Conservation (phyloP, 2,113 vertebrate genomes). For the Neogale vison region DNA sequence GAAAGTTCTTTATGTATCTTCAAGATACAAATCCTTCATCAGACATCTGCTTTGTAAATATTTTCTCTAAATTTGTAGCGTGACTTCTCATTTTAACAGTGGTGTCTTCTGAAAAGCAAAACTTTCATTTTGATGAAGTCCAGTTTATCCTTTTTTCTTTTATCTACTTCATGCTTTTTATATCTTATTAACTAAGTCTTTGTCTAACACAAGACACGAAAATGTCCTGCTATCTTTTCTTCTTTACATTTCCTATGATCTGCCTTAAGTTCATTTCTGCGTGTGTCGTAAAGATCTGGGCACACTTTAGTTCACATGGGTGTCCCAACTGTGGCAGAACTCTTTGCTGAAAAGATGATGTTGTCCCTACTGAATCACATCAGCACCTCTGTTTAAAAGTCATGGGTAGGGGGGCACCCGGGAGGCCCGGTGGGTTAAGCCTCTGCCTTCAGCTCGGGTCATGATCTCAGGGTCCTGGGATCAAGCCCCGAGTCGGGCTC, state of each 20-base stretch:
- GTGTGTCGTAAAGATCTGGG: background rate
- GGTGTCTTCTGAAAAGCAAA: background rate
- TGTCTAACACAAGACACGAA: background rate
- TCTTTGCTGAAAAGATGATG: background rate
- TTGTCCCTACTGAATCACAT: background rate
- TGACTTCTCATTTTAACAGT: background rate
- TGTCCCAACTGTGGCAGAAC: background rate
- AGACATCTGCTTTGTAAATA: background rate
- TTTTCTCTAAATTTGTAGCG: background rate
- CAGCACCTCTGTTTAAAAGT: background rate
- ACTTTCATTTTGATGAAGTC: background rate
- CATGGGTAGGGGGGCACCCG: too few relatives aligned
- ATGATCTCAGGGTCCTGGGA: background rate
- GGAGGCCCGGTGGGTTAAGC: background rate
- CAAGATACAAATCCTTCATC: background rate
- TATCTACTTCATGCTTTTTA: background rate
- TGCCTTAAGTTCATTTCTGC: background rate
- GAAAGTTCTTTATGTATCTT: background rate
- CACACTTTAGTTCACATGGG: background rate
- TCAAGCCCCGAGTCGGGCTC: fast-evolving
- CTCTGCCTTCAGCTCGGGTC: background rate
- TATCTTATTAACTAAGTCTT: background rate
- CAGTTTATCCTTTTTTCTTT: background rate
- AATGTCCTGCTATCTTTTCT: background rate
- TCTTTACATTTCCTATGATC: background rate